Base-by-base conservation (phyloP, 1,140 invertebrate species). In the Drosophila neocordata region DNA sequence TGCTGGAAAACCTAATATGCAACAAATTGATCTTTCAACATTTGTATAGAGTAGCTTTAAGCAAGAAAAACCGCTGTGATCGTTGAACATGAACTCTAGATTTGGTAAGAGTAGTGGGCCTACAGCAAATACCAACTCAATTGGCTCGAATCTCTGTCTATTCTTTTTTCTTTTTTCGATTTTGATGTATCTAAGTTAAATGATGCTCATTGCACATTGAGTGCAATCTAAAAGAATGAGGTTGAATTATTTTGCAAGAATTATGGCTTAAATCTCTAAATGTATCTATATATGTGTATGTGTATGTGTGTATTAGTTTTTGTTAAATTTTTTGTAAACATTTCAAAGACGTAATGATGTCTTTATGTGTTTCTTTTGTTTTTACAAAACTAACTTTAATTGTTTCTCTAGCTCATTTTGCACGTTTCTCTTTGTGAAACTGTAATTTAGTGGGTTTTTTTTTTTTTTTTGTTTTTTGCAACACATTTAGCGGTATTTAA, bases 191-290 rank as follows among this genome's bases (percentile, higher is more conserved):
- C 44, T 31, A 12, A 56, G 31, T 34, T 11, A 60, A 18, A 37
- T 48, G 73, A 37, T 66, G 56, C 48, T 73, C 37, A 34, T 13
- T 78, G 70, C 69, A 66, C 77, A 78, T 78, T 44, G 60, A 73
- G 76, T 61, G 60, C 75, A 78, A 48, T 37, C 20, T 41, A 15
- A 58, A 48, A 77, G 77, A 84, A 84, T 70, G 80, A 65, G 81
- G 48, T 53, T 65, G 22, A 71, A 48, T 62, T 51, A 73, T 85
- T 85, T 84, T 48, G 69, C 64, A 81, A 84, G 73, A 80, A 73
- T 69, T 44, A 76, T 77, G 70, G 41, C 57, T 38, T 18, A 68
- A 68, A 58, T n/a, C n/a, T n/a, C n/a, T n/a, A n/a, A n/a, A n/a
- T n/a, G n/a, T n/a, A 38, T 34, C 12, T 13, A 5, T 34, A 37